Percentiles rank a stretch among this genome's conserved stretches.
These are phyloP conservation scores for Chionoecetes opilio DNA, from an alignment of 1,140 invertebrate species.

Conservation along the genomic window DNA sequence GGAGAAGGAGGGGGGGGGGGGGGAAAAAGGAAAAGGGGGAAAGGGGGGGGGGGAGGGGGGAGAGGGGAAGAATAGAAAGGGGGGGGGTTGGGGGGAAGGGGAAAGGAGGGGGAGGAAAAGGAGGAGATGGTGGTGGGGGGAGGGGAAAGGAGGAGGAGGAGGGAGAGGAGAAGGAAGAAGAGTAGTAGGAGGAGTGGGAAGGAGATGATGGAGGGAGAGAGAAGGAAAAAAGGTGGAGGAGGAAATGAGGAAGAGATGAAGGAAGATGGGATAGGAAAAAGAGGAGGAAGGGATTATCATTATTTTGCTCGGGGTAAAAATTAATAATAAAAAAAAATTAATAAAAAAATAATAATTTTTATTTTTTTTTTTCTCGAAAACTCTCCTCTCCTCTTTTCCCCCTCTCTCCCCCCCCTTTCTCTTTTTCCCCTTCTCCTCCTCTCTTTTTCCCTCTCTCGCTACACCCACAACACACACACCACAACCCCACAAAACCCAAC, in stretches of 20 bases:
- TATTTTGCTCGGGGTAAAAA: too few species aligned
- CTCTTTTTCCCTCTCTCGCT: too few species aligned
- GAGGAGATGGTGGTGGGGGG: background rate
- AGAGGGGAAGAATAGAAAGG: slow-evolving; percentile 21
- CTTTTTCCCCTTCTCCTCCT: too few species aligned
- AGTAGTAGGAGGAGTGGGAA: background rate
- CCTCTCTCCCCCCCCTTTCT: too few species aligned
- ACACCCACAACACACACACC: too few species aligned
- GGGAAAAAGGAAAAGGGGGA: background rate
- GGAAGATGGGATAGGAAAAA: background rate
- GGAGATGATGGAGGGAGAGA: background rate
- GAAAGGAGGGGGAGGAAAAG: background rate
- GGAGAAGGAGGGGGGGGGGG: background rate
- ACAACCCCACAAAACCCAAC: too few species aligned
- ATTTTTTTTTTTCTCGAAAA: too few species aligned
- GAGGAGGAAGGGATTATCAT: background rate
- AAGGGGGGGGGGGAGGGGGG: background rate
- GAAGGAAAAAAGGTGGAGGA: too few species aligned
- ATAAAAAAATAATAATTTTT: too few species aligned
- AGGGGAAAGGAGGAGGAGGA: background rate
- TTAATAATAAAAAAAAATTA: too few species aligned
- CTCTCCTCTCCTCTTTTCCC: too few species aligned
- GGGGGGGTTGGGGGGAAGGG: background rate
- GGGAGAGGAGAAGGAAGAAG: slow-evolving; percentile 30
- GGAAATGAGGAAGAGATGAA: too few species aligned